A percentile compares a stretch with the other conserved stretches of the same genome.
Evolutionary conservation across 2,888 invertebrate genomes (phyloP).

Genomic region (Acleris holmiana): DNA sequence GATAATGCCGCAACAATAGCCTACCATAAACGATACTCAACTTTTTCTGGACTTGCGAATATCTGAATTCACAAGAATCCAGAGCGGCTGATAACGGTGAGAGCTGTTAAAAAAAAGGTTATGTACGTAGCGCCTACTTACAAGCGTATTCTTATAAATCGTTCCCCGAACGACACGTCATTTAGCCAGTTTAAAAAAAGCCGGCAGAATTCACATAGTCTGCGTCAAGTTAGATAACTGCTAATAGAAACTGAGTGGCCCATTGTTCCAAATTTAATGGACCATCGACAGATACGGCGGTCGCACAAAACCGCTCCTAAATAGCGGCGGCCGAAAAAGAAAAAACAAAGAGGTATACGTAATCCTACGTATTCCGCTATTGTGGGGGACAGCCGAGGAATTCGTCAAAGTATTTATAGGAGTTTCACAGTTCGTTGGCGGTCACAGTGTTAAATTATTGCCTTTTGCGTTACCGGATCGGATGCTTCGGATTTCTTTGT

Average conservation of each 20-base stretch:
- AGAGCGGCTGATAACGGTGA: slow-evolving; percentile 24
- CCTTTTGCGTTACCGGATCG: slow-evolving; percentile 59
- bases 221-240: slow-evolving; percentile 77
- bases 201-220: slow-evolving; percentile 76
- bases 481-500: slow-evolving; percentile 35
- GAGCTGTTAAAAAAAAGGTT: slow-evolving; percentile 27
- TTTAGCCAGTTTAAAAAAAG: slow-evolving; percentile 56
- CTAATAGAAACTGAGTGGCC: slow-evolving; percentile 74
- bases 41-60: slow-evolving; percentile 22
- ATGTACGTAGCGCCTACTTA: slow-evolving; percentile 20
- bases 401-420: slow-evolving; percentile 78
- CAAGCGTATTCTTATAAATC: slow-evolving; percentile 30
- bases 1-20: slow-evolving; percentile 41
- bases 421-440: slow-evolving; percentile 79
- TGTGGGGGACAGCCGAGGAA: slow-evolving; percentile 71
- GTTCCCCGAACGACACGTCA: slow-evolving; percentile 53
- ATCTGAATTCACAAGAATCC: slow-evolving; percentile 20
- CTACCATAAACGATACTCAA: slow-evolving; percentile 19
- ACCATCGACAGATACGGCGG: slow-evolving; percentile 72
- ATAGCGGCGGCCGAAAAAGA: slow-evolving; percentile 69
- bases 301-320: slow-evolving; percentile 72
- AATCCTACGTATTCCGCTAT: slow-evolving; percentile 64
- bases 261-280: slow-evolving; percentile 80
- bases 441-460: slow-evolving; percentile 70
- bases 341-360: slow-evolving; percentile 59